Conservation (phyloP, 2,888 invertebrate genomes). For the Drosophila bunnanda region DNA sequence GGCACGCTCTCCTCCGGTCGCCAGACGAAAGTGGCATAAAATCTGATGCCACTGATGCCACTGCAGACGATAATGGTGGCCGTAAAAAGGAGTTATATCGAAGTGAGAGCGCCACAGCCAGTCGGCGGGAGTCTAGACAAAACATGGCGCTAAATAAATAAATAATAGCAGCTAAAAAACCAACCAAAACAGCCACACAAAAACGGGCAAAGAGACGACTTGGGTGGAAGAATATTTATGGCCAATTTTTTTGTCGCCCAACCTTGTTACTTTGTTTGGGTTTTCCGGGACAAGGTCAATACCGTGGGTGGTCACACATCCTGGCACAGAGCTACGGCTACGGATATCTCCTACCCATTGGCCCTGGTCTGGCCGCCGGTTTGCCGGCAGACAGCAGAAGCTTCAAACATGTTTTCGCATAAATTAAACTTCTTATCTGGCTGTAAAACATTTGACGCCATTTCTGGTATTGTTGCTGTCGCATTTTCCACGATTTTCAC, state of each 20-base stretch:
- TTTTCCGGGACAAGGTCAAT: constrained; percentile 69
- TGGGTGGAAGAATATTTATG: constrained; percentile 61
- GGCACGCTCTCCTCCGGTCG: constrained; percentile 55
- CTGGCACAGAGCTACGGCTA: constrained; percentile 26
- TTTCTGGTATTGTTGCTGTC: constrained; percentile 50
- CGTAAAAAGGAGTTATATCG: constrained; percentile 75
- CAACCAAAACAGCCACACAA: constrained; percentile 46
- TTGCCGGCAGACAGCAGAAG: constrained; percentile 39
- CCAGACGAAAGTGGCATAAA: constrained; percentile 72
- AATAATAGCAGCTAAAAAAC: constrained; percentile 64
- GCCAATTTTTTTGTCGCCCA: constrained; percentile 38
- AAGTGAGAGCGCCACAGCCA: constrained; percentile 46
- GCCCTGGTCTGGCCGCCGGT: constrained; percentile 12
- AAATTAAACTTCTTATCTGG: constrained; percentile 82
- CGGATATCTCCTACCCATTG: constrained; percentile 24
- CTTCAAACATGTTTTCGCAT: constrained; percentile 81
- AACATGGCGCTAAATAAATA: constrained; percentile 79
- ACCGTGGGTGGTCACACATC: constrained; percentile 58
- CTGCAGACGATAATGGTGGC: constrained; percentile 58
- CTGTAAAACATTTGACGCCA: constrained; percentile 77
- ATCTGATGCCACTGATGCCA: constrained; percentile 43
- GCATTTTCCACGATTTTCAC: constrained; percentile 41
- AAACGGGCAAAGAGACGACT: constrained; percentile 56
- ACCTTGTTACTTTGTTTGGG: constrained; percentile 37
- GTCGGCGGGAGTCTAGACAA: constrained; percentile 71